Percentiles rank a stretch among this genome's conserved stretches.
Evolutionary conservation across 2,888 invertebrate genomes (phyloP).

Genomic region (Lasiommata megera): DNA sequence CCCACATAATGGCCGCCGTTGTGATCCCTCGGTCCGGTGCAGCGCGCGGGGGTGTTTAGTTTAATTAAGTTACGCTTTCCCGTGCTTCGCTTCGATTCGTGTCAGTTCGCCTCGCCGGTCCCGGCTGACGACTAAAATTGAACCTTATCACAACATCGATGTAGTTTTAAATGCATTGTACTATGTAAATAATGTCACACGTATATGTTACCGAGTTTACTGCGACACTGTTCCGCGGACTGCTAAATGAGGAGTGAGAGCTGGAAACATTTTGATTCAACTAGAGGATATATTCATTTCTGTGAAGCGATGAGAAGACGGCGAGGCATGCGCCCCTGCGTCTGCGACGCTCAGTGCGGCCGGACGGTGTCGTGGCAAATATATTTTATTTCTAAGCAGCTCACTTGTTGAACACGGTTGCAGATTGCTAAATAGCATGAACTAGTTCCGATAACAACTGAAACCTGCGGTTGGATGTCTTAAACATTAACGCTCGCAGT

Average conservation of each 20-base stretch:
- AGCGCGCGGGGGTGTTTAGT: constrained; percentile 1
- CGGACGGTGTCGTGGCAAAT: constrained; percentile 1
- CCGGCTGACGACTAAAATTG: constrained; percentile 8
- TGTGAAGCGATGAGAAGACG: neutral
- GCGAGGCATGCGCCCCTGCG: neutral
- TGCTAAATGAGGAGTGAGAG: neutral
- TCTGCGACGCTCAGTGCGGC: neutral
- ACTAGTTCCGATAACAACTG: neutral
- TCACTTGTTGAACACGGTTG: constrained; percentile 13
- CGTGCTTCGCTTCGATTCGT: constrained; percentile 27
- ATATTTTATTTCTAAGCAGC: constrained; percentile 2
- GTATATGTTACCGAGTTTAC: constrained; percentile 9
- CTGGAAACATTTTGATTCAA: neutral
- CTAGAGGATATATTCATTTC: neutral
- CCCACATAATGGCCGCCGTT: neutral
- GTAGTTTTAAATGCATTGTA: constrained; percentile 19
- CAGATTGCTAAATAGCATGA: constrained; percentile 1
- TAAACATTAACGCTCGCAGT: neutral
- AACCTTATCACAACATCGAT: constrained; percentile 22
- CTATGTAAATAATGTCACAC: constrained; percentile 19
- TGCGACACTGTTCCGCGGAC: constrained; percentile 4
- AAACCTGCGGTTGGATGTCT: neutral
- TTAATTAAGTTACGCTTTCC: constrained; percentile 17
- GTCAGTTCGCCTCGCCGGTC: constrained; percentile 16
- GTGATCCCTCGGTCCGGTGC: neutral